A percentile compares a stretch with the other conserved stretches of the same genome.
phyloP scores from a whole-genome alignment of 2,888 invertebrate species.

The Operophtera brumata region DNA sequence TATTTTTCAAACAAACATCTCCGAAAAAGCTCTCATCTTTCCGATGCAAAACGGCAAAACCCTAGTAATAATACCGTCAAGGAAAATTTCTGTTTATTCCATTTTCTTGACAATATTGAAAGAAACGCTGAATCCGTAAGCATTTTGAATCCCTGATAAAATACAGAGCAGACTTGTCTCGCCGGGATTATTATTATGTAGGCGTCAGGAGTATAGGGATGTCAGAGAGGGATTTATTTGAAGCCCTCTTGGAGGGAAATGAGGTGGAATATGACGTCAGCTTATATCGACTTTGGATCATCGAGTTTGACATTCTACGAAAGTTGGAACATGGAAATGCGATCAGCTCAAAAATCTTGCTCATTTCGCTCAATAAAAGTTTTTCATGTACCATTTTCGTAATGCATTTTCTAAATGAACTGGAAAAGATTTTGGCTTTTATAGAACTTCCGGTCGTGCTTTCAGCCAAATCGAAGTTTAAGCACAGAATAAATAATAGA shows the following conservation, averaged over 20 bases:
- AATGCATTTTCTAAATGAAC: too few relatives aligned
- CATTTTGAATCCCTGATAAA: conserved; percentile 40
- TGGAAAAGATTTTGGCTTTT: too few relatives aligned
- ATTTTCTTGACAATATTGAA: conserved; percentile 33
- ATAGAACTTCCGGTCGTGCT: too few relatives aligned
- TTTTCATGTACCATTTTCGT: too few relatives aligned
- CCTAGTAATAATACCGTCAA: conserved; percentile 12
- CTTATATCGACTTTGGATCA: conserved; percentile 38
- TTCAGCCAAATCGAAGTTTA: too few relatives aligned
- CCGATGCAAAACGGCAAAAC: conserved; percentile 9
- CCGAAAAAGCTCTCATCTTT: too few relatives aligned
- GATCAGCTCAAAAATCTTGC: not conserved
- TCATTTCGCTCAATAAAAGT: not conserved
- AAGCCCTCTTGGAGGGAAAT: conserved; percentile 58
- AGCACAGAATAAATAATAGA: too few relatives aligned
- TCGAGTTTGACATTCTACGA: conserved; percentile 22
- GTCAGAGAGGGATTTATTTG: conserved; percentile 57
- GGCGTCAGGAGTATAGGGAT: conserved; percentile 52
- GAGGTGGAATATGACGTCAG: conserved; percentile 58
- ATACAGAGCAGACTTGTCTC: conserved; percentile 41
- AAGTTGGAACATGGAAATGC: conserved; percentile 7
- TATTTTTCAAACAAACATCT: too few relatives aligned
- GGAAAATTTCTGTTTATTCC: conserved; percentile 17
- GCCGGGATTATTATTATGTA: conserved; percentile 41
- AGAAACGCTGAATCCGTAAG: conserved; percentile 33